Conservation (phyloP, 2,888 invertebrate genomes). For the Stenurella melanura region DNA sequence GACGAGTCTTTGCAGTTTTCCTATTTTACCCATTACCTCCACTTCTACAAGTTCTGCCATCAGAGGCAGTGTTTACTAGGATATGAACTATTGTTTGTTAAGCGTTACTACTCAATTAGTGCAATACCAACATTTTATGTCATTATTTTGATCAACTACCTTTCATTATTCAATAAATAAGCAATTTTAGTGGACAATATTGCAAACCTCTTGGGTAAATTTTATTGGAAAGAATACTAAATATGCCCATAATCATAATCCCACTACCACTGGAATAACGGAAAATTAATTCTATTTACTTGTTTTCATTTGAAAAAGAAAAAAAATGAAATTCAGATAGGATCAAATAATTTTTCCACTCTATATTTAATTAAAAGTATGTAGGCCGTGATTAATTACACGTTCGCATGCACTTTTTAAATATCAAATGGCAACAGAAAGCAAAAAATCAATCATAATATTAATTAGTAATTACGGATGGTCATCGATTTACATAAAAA, state of each 20-base stretch:
- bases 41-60: too few species aligned
- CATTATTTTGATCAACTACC: too few species aligned
- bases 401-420: background rate
- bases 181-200: too few species aligned
- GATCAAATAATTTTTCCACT: background rate
- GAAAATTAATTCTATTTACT: background rate
- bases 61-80: too few species aligned
- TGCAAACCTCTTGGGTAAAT: too few species aligned
- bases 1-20: too few species aligned
- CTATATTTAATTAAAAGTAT: background rate
- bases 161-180: too few species aligned
- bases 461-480: constrained; percentile 20
- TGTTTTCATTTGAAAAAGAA: background rate
- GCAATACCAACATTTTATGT: too few species aligned
- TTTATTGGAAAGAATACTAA: too few species aligned
- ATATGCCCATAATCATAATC: background rate
- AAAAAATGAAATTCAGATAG: background rate
- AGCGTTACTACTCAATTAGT: too few species aligned
- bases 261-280: background rate
- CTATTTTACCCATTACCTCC: too few species aligned
- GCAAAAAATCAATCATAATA: background rate
- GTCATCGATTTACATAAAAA: constrained; percentile 51
- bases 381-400: background rate
- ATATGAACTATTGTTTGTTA: too few species aligned
- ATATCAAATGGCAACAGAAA: background rate